These are phyloP conservation scores for Selene dorsalis DNA, from an alignment of 2,797 vertebrate genomes.

Conservation along the genomic window DNA sequence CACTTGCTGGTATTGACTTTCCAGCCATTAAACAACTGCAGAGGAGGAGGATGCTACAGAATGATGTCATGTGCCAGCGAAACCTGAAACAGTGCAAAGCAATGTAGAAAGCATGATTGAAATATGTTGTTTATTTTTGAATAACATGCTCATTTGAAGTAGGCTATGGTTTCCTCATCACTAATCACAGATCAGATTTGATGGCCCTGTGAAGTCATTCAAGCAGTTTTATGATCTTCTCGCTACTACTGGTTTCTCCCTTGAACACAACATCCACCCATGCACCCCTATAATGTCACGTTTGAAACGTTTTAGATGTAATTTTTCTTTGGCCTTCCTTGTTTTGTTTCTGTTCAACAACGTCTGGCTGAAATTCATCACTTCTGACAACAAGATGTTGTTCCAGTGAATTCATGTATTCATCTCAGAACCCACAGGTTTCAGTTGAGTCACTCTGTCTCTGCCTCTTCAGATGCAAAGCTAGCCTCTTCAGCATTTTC, in stretches of 20 bases:
- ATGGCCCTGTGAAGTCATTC: not conserved
- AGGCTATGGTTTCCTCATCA: not conserved
- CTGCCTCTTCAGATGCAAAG: constrained; percentile 2
- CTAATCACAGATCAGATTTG: not conserved
- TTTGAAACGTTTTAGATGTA: not conserved
- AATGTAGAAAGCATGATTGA: not conserved
- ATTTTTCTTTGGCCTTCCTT: not conserved
- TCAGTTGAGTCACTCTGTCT: constrained; percentile 3
- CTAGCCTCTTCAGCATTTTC: constrained; percentile 39
- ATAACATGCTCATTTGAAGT: not conserved
- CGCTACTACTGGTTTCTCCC: not conserved
- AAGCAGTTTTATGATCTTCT: not conserved
- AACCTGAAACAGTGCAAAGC: too few relatives aligned
- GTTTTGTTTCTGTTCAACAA: not conserved
- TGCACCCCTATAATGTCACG: not conserved
- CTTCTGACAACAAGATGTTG: not conserved
- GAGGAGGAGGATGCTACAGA: not conserved
- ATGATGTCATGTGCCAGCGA: not conserved
- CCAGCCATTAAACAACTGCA: not conserved
- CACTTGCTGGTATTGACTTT: not conserved
- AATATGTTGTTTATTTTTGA: too few relatives aligned
- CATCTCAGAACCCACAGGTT: not conserved
- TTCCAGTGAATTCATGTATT: not conserved
- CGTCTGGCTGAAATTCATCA: not conserved
- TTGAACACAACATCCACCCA: not conserved